phyloP scores from a whole-genome alignment of 2,113 vertebrate genomes.

The Notiomystis cincta region DNA sequence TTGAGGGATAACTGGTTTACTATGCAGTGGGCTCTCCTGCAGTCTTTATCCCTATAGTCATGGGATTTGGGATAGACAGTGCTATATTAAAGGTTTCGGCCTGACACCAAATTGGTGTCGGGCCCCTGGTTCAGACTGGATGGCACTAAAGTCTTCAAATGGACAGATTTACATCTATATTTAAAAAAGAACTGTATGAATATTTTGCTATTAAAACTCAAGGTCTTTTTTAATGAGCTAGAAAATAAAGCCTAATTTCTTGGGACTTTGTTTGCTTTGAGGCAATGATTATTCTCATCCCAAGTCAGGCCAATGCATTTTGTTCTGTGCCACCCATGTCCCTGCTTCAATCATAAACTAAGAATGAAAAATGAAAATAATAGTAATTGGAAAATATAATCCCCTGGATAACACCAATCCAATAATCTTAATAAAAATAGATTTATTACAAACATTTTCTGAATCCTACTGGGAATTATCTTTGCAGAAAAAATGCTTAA shows the following conservation, averaged over 20 bases:
- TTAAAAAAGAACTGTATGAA: not conserved
- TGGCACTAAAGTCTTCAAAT: not conserved
- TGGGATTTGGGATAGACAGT: not conserved
- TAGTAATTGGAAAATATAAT: conserved; percentile 65
- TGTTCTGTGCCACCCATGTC: conserved; percentile 64
- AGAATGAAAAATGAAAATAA: conserved; percentile 60
- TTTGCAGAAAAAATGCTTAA: conserved; percentile 23
- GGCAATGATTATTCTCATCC: conserved; percentile 65
- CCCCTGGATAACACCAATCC: conserved; percentile 54
- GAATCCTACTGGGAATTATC: conserved; percentile 23
- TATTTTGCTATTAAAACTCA: conserved; percentile 51
- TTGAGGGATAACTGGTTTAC: not conserved
- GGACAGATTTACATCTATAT: not conserved
- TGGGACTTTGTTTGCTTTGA: conserved; percentile 64
- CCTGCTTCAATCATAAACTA: conserved; percentile 64
- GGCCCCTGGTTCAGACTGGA: not conserved
- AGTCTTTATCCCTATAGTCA: not conserved
- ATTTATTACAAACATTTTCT: conserved; percentile 57
- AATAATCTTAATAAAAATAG: conserved; percentile 70
- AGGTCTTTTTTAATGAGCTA: conserved; percentile 66
- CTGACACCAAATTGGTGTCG: not conserved
- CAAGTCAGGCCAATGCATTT: conserved; percentile 62
- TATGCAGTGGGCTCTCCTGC: not conserved
- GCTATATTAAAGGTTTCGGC: not conserved
- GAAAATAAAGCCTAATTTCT: conserved; percentile 67